phyloP scores from a whole-genome alignment of 2,113 vertebrate species.

The Saguinus midas region DNA sequence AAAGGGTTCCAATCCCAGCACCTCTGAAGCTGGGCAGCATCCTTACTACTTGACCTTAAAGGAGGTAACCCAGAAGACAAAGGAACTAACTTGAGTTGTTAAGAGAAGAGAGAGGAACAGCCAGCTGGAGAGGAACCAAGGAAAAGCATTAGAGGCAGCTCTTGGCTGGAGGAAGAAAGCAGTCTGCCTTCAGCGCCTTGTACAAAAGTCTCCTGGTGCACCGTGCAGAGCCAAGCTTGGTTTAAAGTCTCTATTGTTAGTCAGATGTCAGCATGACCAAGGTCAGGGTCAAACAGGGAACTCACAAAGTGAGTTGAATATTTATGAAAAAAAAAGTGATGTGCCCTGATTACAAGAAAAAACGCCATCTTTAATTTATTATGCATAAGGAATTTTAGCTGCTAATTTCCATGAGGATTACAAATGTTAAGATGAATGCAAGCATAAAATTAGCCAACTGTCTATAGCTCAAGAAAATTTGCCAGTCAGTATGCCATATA shows the following conservation, averaged over 20 bases:
- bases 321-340: not conserved
- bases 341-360: not conserved
- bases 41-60: not conserved
- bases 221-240: not conserved
- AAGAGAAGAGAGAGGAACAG: not conserved
- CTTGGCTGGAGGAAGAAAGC: slow-evolving; percentile 21
- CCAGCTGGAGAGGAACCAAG: slow-evolving; percentile 8
- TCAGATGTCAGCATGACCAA: not conserved
- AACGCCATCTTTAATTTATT: not conserved
- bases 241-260: not conserved
- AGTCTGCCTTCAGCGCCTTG: no score
- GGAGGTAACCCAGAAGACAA: not conserved
- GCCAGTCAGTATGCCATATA: not conserved
- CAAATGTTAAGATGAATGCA: not conserved
- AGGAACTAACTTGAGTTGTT: not conserved
- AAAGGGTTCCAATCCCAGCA: not conserved
- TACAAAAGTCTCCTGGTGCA: not conserved
- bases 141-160: not conserved
- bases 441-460: slow-evolving; percentile 10
- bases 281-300: slow-evolving; percentile 4
- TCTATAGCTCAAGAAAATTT: slow-evolving; percentile 7
- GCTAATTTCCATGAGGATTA: slow-evolving; percentile 1
- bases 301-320: not conserved
- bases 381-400: not conserved
- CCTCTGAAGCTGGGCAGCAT: not conserved